These are phyloP conservation scores for Saiga tatarica DNA, from an alignment of 2,113 vertebrate species.

Conservation along the genomic window DNA sequence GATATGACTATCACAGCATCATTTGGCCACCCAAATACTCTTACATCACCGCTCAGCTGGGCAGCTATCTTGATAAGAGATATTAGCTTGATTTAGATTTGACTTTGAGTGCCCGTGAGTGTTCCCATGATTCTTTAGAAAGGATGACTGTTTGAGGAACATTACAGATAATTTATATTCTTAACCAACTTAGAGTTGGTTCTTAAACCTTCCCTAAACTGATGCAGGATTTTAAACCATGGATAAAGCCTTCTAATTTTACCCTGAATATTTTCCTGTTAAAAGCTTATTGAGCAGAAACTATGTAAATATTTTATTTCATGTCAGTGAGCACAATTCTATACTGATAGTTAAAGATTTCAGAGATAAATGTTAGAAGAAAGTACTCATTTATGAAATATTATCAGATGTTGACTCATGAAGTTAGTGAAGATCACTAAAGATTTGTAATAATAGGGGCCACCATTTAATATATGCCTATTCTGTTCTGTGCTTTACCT, in stretches of 20 bases:
- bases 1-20: not conserved
- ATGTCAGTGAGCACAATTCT: not conserved
- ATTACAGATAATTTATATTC: not conserved
- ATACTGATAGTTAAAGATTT: not conserved
- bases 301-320: not conserved
- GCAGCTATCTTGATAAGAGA: not conserved
- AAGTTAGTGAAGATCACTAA: not conserved
- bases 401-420: not conserved
- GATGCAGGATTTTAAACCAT: not conserved
- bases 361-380: not conserved
- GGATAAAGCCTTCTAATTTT: not conserved
- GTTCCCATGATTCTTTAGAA: not conserved
- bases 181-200: not conserved
- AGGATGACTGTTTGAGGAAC: not conserved
- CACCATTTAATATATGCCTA: not conserved
- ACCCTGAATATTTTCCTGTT: not conserved
- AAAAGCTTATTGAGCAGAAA: not conserved
- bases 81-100: not conserved
- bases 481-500: not conserved
- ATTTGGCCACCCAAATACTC: not conserved
- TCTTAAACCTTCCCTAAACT: not conserved
- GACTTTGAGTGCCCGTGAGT: not conserved
- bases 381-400: not conserved
- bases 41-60: accelerated
- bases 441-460: not conserved